phyloP scores from a whole-genome alignment of 2,888 invertebrate genomes.

The Catotricha subobsoleta region DNA sequence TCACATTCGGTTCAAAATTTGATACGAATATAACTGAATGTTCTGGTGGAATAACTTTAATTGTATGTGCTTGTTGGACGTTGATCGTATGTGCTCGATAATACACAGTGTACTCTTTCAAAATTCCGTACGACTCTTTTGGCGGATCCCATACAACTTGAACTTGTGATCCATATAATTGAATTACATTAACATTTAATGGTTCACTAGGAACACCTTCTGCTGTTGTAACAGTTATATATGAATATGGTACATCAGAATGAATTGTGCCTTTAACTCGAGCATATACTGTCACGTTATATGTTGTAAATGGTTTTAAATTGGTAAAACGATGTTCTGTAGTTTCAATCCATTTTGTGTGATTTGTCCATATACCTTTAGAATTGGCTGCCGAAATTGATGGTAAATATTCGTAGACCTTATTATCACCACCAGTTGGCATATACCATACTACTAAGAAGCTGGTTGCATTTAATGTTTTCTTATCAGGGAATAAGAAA shows the following conservation, averaged over 20 bases:
- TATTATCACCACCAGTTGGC: slow-evolving; percentile 20
- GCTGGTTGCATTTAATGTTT: slow-evolving; percentile 41
- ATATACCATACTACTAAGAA: slow-evolving; percentile 47
- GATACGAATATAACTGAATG: slow-evolving; percentile 13
- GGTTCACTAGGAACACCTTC: slow-evolving; percentile 59
- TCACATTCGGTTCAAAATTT: slow-evolving; percentile 14
- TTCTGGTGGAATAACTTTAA: slow-evolving; percentile 12
- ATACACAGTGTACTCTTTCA: slow-evolving; percentile 43
- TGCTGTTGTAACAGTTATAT: slow-evolving; percentile 41
- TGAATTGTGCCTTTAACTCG: slow-evolving; percentile 32
- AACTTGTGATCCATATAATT: slow-evolving; percentile 45
- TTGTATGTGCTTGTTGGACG: slow-evolving; percentile 19
- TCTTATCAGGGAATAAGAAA: slow-evolving; percentile 45
- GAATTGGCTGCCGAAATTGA: slow-evolving; percentile 34
- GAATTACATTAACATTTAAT: slow-evolving; percentile 40
- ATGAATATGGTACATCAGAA: slow-evolving; percentile 46
- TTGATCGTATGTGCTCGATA: slow-evolving; percentile 47
- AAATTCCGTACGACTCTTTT: slow-evolving; percentile 38
- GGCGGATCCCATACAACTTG: slow-evolving; percentile 54
- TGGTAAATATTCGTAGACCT: slow-evolving; percentile 43
- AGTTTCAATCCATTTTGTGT: slow-evolving; percentile 41
- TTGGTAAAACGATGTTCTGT: slow-evolving; percentile 40
- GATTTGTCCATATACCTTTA: slow-evolving; percentile 38
- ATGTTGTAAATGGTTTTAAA: slow-evolving; percentile 51
- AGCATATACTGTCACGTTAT: slow-evolving; percentile 64